These are phyloP conservation scores for Cyclophora albipunctata DNA, from an alignment of 2,888 invertebrate species.

Conservation along the genomic window DNA sequence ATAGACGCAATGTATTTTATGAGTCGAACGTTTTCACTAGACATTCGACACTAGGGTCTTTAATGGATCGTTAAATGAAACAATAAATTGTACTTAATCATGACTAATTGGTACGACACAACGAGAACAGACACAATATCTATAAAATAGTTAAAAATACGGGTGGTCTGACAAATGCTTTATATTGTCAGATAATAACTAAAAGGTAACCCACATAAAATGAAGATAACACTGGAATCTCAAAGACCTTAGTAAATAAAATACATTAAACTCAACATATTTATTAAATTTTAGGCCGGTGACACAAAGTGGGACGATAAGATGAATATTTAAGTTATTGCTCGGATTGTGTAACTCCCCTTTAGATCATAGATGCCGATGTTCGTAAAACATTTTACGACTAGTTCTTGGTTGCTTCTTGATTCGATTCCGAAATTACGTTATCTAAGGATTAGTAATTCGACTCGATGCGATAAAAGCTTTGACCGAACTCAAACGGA, in stretches of 20 bases:
- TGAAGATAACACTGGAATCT: conserved; percentile 55
- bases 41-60: conserved; percentile 57
- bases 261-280: conserved; percentile 37
- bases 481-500: too few relatives aligned
- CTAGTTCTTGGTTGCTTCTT: too few relatives aligned
- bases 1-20: conserved; percentile 64
- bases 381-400: conserved; percentile 1
- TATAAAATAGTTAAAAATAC: conserved; percentile 30
- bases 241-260: conserved; percentile 38
- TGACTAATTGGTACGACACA: conserved; percentile 65
- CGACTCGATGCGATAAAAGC: too few relatives aligned
- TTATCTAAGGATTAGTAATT: too few relatives aligned
- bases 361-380: conserved; percentile 6
- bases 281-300: conserved; percentile 38
- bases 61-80: conserved; percentile 66
- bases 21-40: conserved; percentile 49
- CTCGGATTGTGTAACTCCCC: conserved; percentile 3
- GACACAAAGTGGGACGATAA: conserved; percentile 35
- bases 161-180: conserved; percentile 57
- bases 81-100: conserved; percentile 71
- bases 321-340: conserved; percentile 28
- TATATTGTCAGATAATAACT: conserved; percentile 45
- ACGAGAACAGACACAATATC: conserved; percentile 28
- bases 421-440: too few relatives aligned
- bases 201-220: conserved; percentile 58